Evolutionary conservation across 2,888 invertebrate species (phyloP).

Genomic region (Sceliomorpha sp.): DNA sequence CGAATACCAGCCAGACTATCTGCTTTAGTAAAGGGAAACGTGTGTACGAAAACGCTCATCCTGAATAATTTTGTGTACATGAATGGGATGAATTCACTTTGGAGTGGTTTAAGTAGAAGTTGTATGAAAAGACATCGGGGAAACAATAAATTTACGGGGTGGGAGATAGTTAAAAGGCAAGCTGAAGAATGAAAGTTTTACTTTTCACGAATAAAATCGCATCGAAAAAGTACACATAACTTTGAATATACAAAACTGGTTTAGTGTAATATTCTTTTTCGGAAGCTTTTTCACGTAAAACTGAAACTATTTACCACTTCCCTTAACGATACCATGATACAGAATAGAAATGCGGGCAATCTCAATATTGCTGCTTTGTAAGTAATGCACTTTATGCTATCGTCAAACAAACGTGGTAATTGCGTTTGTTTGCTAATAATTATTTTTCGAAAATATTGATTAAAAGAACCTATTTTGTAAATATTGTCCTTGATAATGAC

Average conservation of each 20-base stretch:
- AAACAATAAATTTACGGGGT: slow-evolving; percentile 30
- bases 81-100: slow-evolving; percentile 42
- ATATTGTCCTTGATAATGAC: too few relatives aligned
- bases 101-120: slow-evolving; percentile 31
- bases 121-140: slow-evolving; percentile 43
- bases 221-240: slow-evolving; percentile 22
- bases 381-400: background rate
- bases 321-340: background rate
- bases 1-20: slow-evolving; percentile 32
- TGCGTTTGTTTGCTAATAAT: too few relatives aligned
- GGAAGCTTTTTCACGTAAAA: background rate
- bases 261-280: slow-evolving; percentile 1
- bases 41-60: slow-evolving; percentile 30
- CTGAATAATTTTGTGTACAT: slow-evolving; percentile 39
- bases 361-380: background rate
- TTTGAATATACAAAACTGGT: slow-evolving; percentile 25
- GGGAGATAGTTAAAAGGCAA: slow-evolving; percentile 34
- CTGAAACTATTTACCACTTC: slow-evolving; percentile 11
- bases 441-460: too few relatives aligned
- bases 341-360: too few relatives aligned
- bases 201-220: slow-evolving; percentile 23
- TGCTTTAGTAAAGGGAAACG: slow-evolving; percentile 26
- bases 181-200: slow-evolving; percentile 16
- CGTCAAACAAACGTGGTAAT: too few relatives aligned
- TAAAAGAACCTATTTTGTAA: too few relatives aligned